These are phyloP conservation scores for Baryphthengus martii DNA, from an alignment of 2,113 vertebrate genomes.

Conservation along the genomic window DNA sequence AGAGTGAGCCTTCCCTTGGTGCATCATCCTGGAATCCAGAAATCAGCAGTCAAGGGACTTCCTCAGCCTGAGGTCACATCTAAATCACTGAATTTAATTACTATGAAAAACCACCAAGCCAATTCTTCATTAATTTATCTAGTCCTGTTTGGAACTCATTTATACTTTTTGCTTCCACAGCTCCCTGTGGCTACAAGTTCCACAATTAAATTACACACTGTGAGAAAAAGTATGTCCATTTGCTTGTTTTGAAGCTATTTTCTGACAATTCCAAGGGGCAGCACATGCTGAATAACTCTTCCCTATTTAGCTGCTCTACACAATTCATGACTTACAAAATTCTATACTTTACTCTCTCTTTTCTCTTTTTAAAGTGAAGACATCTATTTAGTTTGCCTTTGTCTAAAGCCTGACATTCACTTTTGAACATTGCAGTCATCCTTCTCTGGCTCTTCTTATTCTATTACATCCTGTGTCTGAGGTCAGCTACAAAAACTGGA, in stretches of 20 bases:
- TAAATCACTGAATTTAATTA: neutral
- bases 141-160: neutral
- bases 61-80: neutral
- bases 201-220: neutral
- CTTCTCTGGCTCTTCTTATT: neutral
- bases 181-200: neutral
- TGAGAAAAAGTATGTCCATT: neutral
- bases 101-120: neutral
- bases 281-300: neutral
- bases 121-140: slow-evolving; percentile 3
- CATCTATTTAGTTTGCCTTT: neutral
- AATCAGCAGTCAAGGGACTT: neutral
- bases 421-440: neutral
- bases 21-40: neutral
- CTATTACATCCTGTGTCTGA: neutral
- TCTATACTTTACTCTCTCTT: neutral
- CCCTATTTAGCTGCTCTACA: neutral
- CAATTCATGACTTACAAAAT: neutral
- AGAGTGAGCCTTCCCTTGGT: neutral
- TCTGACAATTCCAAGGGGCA: neutral
- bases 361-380: neutral
- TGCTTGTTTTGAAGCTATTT: neutral
- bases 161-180: neutral
- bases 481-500: neutral
- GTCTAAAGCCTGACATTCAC: neutral